Base-by-base conservation (phyloP, 2,113 vertebrate genomes). In the Passer domesticus region DNA sequence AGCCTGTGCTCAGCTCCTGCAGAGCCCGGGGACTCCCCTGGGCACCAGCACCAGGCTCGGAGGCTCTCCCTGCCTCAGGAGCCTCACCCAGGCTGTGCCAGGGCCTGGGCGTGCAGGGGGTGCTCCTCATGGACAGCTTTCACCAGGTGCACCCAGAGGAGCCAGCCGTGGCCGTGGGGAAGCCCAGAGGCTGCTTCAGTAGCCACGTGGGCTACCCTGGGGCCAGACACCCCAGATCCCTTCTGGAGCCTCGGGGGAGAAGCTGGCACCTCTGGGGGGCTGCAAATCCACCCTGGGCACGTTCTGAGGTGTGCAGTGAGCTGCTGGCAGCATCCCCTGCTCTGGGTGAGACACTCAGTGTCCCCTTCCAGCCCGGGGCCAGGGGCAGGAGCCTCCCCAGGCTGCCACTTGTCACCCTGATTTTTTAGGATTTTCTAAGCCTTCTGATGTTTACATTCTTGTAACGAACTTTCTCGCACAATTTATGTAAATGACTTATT, bases 81-180 rank as follows among this genome's bases (percentile, higher is more conserved):
- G 5, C 14, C 39, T 58, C 58, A 35, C 3, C 19, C 20, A 11
- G 13, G 35, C 47, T 6, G 37, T 53, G 35, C 50, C 18, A 10
- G 6, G 0, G 24, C 60, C 3, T 7, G 33, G 4, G 19, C 7
- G 3, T 14, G 33, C 20, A 49, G 58, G 39, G 43, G 63, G 18
- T 39, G 74, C 41, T 64, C 31, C 28, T 46, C 19, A 3, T 0
- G 12, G 21, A 31, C 25, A 75, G 19, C 28, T 75, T 17, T 14
- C 25, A 31, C 41, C 3, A 11, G 50, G 39, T 4, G 11, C 25
- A 13, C 46, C 4, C 58, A 15, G 21, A 25, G 47, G n/a, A 35
- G 62, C 17, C 30, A 69, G 13, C 15, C 4, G 43, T 9, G 44
- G 21, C 37, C 1, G 0, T 0, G 9, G 19, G 37, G 31, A 44